Percentiles rank a stretch among this genome's conserved stretches.
phyloP scores from a whole-genome alignment of 2,113 vertebrate species.

The Budorcas taxicolor region DNA sequence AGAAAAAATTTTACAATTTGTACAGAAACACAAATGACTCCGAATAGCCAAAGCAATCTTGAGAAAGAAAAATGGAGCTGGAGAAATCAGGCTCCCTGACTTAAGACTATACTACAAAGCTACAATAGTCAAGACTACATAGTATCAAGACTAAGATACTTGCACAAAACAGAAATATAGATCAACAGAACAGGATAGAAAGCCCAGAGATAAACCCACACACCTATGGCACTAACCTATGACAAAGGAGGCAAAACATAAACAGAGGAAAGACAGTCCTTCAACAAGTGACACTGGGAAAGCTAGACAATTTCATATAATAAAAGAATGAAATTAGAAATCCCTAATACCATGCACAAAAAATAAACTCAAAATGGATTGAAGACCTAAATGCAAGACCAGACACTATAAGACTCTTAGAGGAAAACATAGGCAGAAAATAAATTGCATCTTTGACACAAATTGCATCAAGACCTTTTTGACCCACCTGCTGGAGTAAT shows the following conservation, averaged over 20 bases:
- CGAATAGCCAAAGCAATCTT: not conserved
- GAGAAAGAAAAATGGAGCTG: not conserved
- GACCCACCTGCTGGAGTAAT: not conserved
- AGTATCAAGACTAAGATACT: not conserved
- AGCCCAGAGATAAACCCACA: not conserved
- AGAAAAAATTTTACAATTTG: not conserved
- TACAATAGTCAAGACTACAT: not conserved
- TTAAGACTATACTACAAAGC: not conserved
- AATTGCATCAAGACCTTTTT: not conserved
- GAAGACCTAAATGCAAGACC: not conserved
- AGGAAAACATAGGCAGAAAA: not conserved
- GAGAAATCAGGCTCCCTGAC: not conserved
- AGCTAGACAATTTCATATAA: not conserved
- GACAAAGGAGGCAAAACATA: not conserved
- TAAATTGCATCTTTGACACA: not conserved
- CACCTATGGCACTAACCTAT: not conserved
- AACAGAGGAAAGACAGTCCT: not conserved
- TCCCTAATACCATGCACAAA: not conserved
- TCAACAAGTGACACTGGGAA: not conserved
- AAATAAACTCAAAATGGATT: not conserved
- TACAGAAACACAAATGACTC: not conserved
- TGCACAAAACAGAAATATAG: not conserved
- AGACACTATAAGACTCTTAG: not conserved
- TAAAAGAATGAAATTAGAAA: not conserved
- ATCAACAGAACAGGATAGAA: not conserved